Conservation (phyloP, 2,888 invertebrate species). For the Diplolepis rosae region DNA sequence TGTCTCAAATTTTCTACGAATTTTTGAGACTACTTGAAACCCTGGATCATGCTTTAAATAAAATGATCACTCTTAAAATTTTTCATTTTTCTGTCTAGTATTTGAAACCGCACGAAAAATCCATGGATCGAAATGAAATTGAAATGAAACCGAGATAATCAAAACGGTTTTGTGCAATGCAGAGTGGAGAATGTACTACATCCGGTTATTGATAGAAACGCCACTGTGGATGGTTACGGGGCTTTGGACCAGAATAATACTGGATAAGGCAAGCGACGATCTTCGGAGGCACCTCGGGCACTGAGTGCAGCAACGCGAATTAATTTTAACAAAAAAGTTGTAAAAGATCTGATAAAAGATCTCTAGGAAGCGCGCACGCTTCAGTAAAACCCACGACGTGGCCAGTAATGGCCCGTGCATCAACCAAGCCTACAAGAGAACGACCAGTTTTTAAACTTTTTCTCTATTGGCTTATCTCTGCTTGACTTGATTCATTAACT, state of each 20-base stretch:
- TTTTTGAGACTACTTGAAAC: background rate
- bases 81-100: too few relatives aligned
- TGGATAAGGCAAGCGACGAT: conserved; percentile 34
- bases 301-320: conserved; percentile 42
- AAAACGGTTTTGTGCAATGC: background rate
- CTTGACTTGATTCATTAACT: conserved; percentile 59
- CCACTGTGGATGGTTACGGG: conserved; percentile 38
- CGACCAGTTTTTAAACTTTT: conserved; percentile 56
- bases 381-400: conserved; percentile 44
- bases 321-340: conserved; percentile 48
- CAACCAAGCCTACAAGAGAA: conserved; percentile 26
- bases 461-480: conserved; percentile 42
- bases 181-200: conserved; percentile 41
- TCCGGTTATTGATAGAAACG: conserved; percentile 36
- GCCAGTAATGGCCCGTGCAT: conserved; percentile 18
- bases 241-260: conserved; percentile 34
- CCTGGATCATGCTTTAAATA: background rate
- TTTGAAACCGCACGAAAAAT: background rate
- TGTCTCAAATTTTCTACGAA: conserved; percentile 16
- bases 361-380: conserved; percentile 36
- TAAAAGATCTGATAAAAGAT: conserved; percentile 36
- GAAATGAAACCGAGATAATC: background rate
- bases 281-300: conserved; percentile 35
- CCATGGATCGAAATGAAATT: background rate
- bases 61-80: too few relatives aligned